Percentiles rank a stretch among this genome's conserved stretches.
These are phyloP conservation scores for Zootoca vivipara DNA, from an alignment of 2,113 vertebrate species.

Conservation along the genomic window DNA sequence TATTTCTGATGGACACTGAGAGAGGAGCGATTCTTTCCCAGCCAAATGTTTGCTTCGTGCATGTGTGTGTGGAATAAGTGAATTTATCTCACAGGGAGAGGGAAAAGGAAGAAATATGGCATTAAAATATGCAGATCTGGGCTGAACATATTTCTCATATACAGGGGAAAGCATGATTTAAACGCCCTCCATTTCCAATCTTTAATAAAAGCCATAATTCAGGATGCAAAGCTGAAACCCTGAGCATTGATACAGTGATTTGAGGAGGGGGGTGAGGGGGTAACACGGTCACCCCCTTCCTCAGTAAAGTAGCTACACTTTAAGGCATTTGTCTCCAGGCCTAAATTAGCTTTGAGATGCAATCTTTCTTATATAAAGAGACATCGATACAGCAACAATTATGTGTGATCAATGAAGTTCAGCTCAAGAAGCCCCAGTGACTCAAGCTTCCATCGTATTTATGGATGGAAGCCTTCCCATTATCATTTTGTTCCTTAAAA, in stretches of 20 bases:
- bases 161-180: slow-evolving; percentile 74
- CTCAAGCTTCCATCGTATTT: background rate
- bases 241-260: slow-evolving; percentile 68
- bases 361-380: slow-evolving; percentile 68
- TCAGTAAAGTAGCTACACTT: slow-evolving; percentile 65
- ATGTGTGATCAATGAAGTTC: slow-evolving; percentile 61
- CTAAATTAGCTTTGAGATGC: slow-evolving; percentile 60
- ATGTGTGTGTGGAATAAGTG: slow-evolving; percentile 61
- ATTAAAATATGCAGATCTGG: slow-evolving; percentile 66
- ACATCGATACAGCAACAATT: slow-evolving; percentile 58
- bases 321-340: slow-evolving; percentile 63
- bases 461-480: no score
- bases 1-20: slow-evolving; percentile 63
- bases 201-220: slow-evolving; percentile 78
- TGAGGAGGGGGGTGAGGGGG: slow-evolving; percentile 32
- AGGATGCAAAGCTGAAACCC: slow-evolving; percentile 69
- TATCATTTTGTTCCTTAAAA: background rate
- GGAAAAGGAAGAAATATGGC: slow-evolving; percentile 68
- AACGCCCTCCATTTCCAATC: slow-evolving; percentile 74
- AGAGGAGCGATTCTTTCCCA: slow-evolving; percentile 68
- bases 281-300: slow-evolving; percentile 47
- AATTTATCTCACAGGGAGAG: slow-evolving; percentile 65
- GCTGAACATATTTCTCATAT: slow-evolving; percentile 70
- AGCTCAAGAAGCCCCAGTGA: accelerated
- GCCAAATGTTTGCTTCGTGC: slow-evolving; percentile 57